Evolutionary conservation across 2,797 vertebrate species (phyloP), one percentile per base, ranked within the genome.

Genomic region (Pyrocephalus nanus): DNA sequence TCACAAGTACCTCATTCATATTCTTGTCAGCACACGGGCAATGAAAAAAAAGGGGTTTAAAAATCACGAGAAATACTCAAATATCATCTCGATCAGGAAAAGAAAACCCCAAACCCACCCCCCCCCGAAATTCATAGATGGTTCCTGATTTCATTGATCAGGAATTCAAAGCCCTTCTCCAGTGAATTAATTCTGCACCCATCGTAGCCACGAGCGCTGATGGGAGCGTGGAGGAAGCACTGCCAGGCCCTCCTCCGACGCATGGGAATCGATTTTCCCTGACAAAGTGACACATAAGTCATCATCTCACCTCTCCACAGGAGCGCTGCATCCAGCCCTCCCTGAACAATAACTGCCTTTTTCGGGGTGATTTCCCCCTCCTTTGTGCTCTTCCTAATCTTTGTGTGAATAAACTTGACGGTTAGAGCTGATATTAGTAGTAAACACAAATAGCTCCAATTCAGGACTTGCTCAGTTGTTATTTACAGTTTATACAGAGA

Each of bases 261-360:
- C 91, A 86, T 8, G 17, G 62, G n/a, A 85, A 92, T 85, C 81
- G 91, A 90, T 92, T 90, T 91, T 76, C 42, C 79, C 76, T 88
- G 87, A 66, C 82, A 70, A 92, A 93, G 79, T 77, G 87, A 94
- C 54, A 75, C 72, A 20, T 66, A 91, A 93, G 73, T 92, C 91
- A 93, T 67, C 85, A 53, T n/a, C 88, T 84, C 96, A 88, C 90
- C 94, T 90, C 86, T 76, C 61, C 47, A 34, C 21, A n/a, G 80
- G 54, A 55, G 51, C 91, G 32, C 74, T 70, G 76, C 85, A 81
- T 66, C 62, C 80, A 86, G 40, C 86, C 92, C 58, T 36, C 66
- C 47, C 65, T 36, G 55, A 88, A 77, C 75, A 86, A 54, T 26
- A n/a, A 27, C 48, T 5, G 48, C 29, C 45, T 77, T 42, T 25